Percentiles rank a stretch among this genome's conserved stretches.
phyloP scores from a whole-genome alignment of 1,140 invertebrate genomes.

The Brachystomella parvula region DNA sequence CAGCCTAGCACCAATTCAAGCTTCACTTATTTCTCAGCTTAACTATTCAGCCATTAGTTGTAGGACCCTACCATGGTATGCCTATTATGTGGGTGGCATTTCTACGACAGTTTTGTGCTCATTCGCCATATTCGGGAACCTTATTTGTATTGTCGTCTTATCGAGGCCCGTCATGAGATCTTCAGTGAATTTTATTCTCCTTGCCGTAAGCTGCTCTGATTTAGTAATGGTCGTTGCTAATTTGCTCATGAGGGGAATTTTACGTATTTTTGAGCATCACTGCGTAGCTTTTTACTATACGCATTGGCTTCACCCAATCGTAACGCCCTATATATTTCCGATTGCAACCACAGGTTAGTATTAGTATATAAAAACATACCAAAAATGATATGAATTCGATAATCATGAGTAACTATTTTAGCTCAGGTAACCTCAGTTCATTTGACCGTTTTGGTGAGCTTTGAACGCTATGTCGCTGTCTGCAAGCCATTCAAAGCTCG shows the following conservation, averaged over 20 bases:
- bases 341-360: constrained; percentile 3
- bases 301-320: background rate
- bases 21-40: too few relatives aligned
- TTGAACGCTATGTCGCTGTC: constrained; percentile 91
- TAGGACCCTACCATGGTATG: too few relatives aligned
- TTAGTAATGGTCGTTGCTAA: background rate
- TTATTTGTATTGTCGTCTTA: constrained; percentile 82
- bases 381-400: background rate
- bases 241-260: background rate
- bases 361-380: background rate
- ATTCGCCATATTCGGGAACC: constrained; percentile 78
- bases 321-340: constrained; percentile 1
- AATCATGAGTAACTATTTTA: background rate
- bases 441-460: constrained; percentile 84
- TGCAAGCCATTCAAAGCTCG: constrained; percentile 83
- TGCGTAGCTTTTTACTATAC: background rate
- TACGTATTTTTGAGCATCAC: background rate
- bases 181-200: constrained; percentile 83
- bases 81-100: constrained; percentile 55
- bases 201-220: constrained; percentile 59
- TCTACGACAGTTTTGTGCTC: constrained; percentile 68
- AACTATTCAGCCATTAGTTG: too few relatives aligned
- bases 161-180: constrained; percentile 84
- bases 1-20: too few relatives aligned
- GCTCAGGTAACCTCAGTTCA: constrained; percentile 81